Evolutionary conservation across 2,113 vertebrate species (phyloP).

Genomic region (Scalopus aquaticus): DNA sequence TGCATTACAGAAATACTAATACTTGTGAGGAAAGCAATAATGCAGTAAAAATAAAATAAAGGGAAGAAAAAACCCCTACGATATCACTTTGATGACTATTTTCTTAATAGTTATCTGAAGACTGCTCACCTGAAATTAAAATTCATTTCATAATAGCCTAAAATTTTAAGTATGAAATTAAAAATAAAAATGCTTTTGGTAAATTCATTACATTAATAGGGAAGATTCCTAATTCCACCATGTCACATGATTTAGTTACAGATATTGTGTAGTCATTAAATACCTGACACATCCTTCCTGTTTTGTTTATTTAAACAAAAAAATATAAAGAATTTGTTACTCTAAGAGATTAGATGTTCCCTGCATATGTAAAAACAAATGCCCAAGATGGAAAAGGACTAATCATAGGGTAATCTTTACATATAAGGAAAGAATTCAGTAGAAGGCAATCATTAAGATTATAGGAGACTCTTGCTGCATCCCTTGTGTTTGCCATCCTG

Average conservation of each 20-base stretch:
- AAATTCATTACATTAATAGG: background rate
- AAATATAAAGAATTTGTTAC: background rate
- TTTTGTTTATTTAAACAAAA: slow-evolving; percentile 30
- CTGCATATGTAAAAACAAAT: slow-evolving; percentile 31
- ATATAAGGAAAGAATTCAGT: background rate
- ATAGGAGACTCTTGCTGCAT: background rate
- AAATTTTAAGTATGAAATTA: slow-evolving; percentile 38
- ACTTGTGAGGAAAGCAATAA: slow-evolving; percentile 2
- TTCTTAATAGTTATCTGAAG: slow-evolving; percentile 22
- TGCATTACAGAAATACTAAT: background rate
- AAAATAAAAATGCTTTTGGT: slow-evolving; percentile 16
- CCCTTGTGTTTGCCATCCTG: background rate
- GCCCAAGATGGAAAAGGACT: slow-evolving; percentile 20
- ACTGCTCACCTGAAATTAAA: slow-evolving; percentile 9
- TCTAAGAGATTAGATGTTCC: background rate
- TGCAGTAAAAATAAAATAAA: slow-evolving; percentile 19
- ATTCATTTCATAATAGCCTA: slow-evolving; percentile 45
- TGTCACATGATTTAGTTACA: background rate
- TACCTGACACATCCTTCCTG: background rate
- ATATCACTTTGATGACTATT: background rate
- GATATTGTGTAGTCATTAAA: background rate
- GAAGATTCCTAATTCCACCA: slow-evolving; percentile 8
- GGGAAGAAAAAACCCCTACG: background rate
- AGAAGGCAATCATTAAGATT: background rate
- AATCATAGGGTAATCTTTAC: background rate